Conservation (phyloP, 2,797 vertebrate genomes). For the Diglossa cyanea region DNA sequence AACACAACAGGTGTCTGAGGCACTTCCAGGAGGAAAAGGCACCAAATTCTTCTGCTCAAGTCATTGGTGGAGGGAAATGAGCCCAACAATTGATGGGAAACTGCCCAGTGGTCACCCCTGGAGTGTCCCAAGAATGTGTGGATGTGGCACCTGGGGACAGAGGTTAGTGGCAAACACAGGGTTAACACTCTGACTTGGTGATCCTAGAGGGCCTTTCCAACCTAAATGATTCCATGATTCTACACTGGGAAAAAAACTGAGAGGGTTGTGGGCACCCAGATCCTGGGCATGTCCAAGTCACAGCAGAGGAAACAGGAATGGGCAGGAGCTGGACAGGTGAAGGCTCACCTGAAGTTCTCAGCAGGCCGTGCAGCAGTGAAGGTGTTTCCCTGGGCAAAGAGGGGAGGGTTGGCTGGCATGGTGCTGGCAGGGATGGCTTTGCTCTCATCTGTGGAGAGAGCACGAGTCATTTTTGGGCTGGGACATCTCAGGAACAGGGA, state of each 20-base stretch:
- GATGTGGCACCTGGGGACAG: neutral
- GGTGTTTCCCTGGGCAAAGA: conserved; percentile 83
- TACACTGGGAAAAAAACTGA: accelerated
- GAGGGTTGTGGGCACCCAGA: neutral
- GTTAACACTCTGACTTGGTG: neutral
- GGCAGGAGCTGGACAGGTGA: neutral
- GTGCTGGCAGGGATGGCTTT: conserved; percentile 85
- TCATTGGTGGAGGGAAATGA: accelerated
- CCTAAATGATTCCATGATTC: neutral
- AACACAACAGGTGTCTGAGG: neutral
- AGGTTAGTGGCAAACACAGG: accelerated
- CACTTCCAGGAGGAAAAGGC: accelerated
- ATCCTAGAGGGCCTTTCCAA: neutral
- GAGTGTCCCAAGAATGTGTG: accelerated
- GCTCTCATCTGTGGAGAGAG: conserved; percentile 79
- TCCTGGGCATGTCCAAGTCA: neutral
- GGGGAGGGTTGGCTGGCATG: conserved; percentile 79
- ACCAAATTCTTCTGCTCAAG: accelerated
- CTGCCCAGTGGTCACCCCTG: neutral
- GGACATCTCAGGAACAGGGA: neutral
- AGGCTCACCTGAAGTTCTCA: conserved; percentile 87
- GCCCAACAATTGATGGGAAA: accelerated
- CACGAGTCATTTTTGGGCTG: neutral
- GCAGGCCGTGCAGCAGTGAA: conserved; percentile 78
- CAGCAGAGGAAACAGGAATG: accelerated